A percentile compares a stretch with the other conserved stretches of the same genome.
Evolutionary conservation across 2,888 invertebrate genomes (phyloP).

Genomic region (Pristionchus fissidentatus): DNA sequence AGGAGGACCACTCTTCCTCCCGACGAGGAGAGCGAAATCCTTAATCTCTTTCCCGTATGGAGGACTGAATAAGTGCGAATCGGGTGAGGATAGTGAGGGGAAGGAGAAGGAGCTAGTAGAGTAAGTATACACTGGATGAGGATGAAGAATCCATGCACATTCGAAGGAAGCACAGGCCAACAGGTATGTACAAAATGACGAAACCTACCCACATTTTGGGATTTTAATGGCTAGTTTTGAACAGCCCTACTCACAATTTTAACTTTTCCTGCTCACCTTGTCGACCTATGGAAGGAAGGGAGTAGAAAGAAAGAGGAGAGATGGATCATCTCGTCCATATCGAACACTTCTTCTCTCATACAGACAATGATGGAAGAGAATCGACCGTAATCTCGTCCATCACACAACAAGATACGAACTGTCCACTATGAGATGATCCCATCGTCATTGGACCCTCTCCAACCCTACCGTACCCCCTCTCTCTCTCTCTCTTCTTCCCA

Average conservation of each 20-base stretch:
- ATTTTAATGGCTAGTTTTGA: no score
- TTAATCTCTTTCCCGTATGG: conserved; percentile 19
- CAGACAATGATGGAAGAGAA: neutral
- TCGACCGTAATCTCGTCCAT: no score
- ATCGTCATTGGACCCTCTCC: neutral
- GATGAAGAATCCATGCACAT: neutral
- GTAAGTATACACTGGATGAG: neutral
- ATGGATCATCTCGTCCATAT: neutral
- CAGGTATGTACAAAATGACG: no score
- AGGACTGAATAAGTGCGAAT: conserved; percentile 23
- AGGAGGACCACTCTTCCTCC: conserved; percentile 15
- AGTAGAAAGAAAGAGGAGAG: neutral
- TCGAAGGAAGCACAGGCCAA: neutral
- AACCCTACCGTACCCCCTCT: no score
- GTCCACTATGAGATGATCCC: neutral
- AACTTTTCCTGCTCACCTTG: neutral
- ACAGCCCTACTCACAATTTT: no score
- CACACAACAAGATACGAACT: neutral
- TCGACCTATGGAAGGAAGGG: no score
- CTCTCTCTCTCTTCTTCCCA: neutral
- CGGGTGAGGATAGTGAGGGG: neutral
- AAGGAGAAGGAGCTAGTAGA: no score
- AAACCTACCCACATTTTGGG: no score
- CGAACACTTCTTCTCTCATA: neutral
- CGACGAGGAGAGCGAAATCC: conserved; percentile 4